A percentile compares a stretch with the other conserved stretches of the same genome.
Evolutionary conservation across 2,113 vertebrate species (phyloP).

Genomic region (Nycticorax nycticorax): DNA sequence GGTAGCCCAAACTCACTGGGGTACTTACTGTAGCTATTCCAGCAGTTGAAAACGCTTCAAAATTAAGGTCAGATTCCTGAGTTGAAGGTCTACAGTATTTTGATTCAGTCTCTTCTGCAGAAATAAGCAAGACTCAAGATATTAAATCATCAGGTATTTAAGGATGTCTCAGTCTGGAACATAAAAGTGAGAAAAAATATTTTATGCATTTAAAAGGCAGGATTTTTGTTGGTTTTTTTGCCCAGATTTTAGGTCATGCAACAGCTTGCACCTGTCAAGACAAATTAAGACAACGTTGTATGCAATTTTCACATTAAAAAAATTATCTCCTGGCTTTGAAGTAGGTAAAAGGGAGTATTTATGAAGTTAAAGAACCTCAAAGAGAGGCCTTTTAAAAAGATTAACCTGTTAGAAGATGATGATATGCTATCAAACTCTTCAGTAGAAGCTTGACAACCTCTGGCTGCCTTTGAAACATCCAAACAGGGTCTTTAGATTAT

Average conservation of each 20-base stretch:
- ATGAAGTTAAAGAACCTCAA: not conserved
- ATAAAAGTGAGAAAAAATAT: not conserved
- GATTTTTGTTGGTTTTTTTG: accelerated
- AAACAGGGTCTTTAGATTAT: not conserved
- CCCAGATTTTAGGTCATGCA: not conserved
- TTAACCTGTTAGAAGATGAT: not conserved
- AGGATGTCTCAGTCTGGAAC: not conserved
- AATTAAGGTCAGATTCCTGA: not conserved
- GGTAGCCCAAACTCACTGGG: not conserved
- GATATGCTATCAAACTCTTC: not conserved
- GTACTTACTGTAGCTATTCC: not conserved
- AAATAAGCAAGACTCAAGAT: not conserved
- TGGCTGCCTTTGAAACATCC: not conserved
- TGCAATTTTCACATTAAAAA: not conserved
- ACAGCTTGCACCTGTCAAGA: not conserved
- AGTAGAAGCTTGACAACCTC: not conserved
- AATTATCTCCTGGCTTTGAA: not conserved
- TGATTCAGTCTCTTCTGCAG: not conserved
- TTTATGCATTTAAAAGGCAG: not conserved
- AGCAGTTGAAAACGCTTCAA: not conserved
- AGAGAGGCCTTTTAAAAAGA: not conserved
- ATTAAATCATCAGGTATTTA: not conserved
- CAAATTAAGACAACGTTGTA: not conserved
- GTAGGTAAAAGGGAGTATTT: not conserved
- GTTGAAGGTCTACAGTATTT: not conserved